These are phyloP conservation scores for Stenopsyche tienmushanensis DNA, from an alignment of 1,140 invertebrate species.

Conservation along the genomic window DNA sequence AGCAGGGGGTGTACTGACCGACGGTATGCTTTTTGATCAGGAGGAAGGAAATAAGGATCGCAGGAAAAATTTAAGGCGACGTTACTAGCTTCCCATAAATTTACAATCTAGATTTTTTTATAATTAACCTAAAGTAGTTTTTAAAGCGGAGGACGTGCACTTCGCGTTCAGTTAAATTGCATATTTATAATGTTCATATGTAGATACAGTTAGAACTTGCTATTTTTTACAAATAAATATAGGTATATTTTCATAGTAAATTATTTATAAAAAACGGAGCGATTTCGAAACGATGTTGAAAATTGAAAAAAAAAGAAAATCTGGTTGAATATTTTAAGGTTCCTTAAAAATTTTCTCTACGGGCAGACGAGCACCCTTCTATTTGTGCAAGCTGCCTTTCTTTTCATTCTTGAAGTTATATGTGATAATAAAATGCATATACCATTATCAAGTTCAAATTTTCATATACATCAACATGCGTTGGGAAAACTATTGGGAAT, in stretches of 20 bases:
- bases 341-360: constrained; percentile 27
- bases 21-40: background rate
- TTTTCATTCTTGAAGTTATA: constrained; percentile 28
- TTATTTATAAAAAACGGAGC: constrained; percentile 29
- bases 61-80: too few species aligned
- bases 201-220: constrained; percentile 29
- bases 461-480: background rate
- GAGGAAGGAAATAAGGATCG: background rate
- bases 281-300: constrained; percentile 5
- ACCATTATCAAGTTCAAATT: constrained; percentile 29
- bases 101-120: constrained; percentile 21
- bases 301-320: constrained; percentile 7
- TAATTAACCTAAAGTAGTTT: background rate
- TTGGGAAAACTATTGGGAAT: too few species aligned
- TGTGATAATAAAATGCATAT: constrained; percentile 33
- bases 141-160: background rate
- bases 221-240: constrained; percentile 38
- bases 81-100: too few species aligned
- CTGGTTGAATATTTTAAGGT: constrained; percentile 12
- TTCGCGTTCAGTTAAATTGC: constrained; percentile 4
- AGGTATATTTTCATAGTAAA: constrained; percentile 41
- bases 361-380: constrained; percentile 35
- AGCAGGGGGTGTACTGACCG: too few species aligned
- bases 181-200: constrained; percentile 21
- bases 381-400: constrained; percentile 38